Evolutionary conservation across 1,140 invertebrate species (phyloP).

Genomic region (Zaprionus nigranus): DNA sequence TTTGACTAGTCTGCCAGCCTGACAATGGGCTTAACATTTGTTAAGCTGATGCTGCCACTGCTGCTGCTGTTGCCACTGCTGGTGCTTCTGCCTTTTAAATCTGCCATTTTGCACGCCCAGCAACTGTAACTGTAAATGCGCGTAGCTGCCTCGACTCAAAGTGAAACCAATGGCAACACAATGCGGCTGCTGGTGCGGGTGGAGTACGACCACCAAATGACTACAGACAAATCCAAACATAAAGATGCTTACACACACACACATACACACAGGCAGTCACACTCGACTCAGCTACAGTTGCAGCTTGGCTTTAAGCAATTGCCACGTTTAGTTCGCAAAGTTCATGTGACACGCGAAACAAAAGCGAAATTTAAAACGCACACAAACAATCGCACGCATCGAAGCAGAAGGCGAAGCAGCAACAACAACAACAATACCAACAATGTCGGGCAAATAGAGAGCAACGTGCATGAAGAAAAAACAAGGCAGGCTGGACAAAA

Average conservation of each 20-base stretch:
- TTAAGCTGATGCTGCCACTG: conserved; percentile 24
- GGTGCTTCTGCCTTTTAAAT: conserved; percentile 32
- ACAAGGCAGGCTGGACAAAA: conserved; percentile 25
- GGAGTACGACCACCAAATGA: conserved; percentile 13
- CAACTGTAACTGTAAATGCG: conserved; percentile 56
- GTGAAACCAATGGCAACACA: conserved; percentile 54
- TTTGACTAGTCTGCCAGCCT: not conserved
- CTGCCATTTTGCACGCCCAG: conserved; percentile 38
- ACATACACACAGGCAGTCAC: not conserved
- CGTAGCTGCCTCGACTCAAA: conserved; percentile 21
- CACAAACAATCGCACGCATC: conserved; percentile 11
- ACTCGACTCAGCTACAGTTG: not conserved
- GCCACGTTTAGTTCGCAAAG: conserved; percentile 29
- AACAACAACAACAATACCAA: not conserved
- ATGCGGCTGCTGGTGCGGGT: not conserved
- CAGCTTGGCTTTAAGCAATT: conserved; percentile 32
- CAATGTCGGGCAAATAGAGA: conserved; percentile 17
- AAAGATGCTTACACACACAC: conserved; percentile 15
- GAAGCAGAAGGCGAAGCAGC: not conserved
- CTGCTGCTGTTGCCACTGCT: not conserved
- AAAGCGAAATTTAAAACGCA: conserved; percentile 45
- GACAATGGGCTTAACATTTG: conserved; percentile 51
- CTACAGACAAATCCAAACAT: conserved; percentile 23
- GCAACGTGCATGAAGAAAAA: conserved; percentile 3
- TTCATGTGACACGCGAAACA: conserved; percentile 34